phyloP scores from a whole-genome alignment of 2,797 vertebrate genomes.

The Molossus molossus region DNA sequence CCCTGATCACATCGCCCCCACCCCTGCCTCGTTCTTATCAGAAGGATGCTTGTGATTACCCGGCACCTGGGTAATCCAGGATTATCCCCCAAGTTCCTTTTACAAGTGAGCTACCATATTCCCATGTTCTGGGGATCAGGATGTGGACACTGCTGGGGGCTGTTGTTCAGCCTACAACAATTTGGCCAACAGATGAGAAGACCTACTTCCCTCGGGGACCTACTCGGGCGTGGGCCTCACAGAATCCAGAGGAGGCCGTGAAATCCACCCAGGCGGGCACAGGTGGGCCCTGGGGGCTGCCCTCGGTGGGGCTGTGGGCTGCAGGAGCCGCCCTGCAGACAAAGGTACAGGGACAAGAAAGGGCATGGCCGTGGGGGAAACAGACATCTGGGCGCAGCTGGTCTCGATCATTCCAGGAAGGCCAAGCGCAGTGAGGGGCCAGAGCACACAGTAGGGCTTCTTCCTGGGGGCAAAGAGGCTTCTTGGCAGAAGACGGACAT shows the following conservation, averaged over 20 bases:
- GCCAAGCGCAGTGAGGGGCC: too few relatives aligned
- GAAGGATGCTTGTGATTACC: not conserved
- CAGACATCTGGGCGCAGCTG: too few relatives aligned
- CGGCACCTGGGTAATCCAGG: not conserved
- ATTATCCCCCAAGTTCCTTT: not conserved
- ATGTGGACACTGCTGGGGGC: not conserved
- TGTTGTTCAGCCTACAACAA: not conserved
- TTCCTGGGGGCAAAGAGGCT: not conserved
- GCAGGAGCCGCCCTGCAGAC: not conserved
- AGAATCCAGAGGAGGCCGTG: not conserved
- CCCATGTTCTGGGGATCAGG: not conserved
- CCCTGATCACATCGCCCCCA: not conserved
- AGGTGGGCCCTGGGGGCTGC: rapidly evolving
- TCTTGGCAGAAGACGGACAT: rapidly evolving
- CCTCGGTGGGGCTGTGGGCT: rapidly evolving
- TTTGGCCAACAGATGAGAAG: not conserved
- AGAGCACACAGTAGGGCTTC: not conserved
- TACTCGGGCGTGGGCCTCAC: not conserved
- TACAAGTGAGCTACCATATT: not conserved
- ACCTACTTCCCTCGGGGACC: not conserved
- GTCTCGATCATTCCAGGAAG: not conserved
- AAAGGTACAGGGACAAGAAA: not conserved
- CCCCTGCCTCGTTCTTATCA: not conserved
- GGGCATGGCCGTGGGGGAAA: not conserved
- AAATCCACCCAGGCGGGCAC: rapidly evolving